Evolutionary conservation across 2,797 vertebrate species (phyloP).

Genomic region (Miichthys miiuy): DNA sequence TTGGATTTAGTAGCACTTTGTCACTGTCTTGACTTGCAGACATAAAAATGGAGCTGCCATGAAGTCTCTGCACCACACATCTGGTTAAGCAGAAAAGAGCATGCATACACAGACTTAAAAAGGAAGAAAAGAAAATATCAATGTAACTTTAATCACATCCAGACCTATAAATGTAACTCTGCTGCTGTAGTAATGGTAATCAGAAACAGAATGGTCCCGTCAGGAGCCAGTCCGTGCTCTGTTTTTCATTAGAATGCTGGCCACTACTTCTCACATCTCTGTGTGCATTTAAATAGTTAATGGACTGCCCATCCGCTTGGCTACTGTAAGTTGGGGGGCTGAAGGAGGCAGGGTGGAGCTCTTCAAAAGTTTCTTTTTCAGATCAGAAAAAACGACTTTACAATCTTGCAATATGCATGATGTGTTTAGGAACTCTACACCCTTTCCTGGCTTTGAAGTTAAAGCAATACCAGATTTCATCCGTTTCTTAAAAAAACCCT

Average conservation of each 20-base stretch:
- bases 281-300: slow-evolving; percentile 87
- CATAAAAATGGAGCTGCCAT: slow-evolving; percentile 55
- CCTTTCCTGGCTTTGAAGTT: slow-evolving; percentile 80
- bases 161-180: slow-evolving; percentile 68
- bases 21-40: slow-evolving; percentile 69
- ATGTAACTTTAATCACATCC: slow-evolving; percentile 75
- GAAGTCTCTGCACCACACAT: slow-evolving; percentile 33
- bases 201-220: slow-evolving; percentile 76
- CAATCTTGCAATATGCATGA: slow-evolving; percentile 84
- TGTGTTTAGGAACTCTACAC: slow-evolving; percentile 84
- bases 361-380: slow-evolving; percentile 82
- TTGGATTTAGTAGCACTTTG: slow-evolving; percentile 72
- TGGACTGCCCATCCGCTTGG: slow-evolving; percentile 77
- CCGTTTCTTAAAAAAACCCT: slow-evolving; percentile 53
- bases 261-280: slow-evolving; percentile 79
- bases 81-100: slow-evolving; percentile 41
- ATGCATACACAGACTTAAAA: slow-evolving; percentile 30
- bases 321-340: slow-evolving; percentile 73
- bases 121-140: slow-evolving; percentile 67
- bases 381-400: slow-evolving; percentile 82
- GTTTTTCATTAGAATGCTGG: slow-evolving; percentile 86
- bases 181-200: slow-evolving; percentile 75
- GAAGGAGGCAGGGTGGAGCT: slow-evolving; percentile 49
- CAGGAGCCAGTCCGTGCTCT: slow-evolving; percentile 75
- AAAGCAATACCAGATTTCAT: slow-evolving; percentile 69